A percentile compares a stretch with the other conserved stretches of the same genome.
Conservation (phyloP, 2,888 invertebrate species). For the Steinernema scapterisci region DNA sequence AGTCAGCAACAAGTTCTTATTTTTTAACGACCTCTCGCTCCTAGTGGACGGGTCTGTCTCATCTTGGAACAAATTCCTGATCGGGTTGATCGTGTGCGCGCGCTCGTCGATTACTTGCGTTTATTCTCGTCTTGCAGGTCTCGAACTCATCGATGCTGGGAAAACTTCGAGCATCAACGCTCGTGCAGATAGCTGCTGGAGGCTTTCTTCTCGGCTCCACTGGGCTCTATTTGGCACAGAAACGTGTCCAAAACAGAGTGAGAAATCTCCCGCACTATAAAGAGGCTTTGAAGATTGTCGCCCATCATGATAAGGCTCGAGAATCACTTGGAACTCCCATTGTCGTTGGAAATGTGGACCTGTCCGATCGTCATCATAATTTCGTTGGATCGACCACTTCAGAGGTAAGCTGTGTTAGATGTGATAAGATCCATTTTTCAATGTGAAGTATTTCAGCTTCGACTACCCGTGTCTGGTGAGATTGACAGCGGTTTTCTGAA, state of each 20-base stretch:
- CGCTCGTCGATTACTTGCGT: not conserved
- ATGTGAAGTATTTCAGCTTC: constrained; percentile 57
- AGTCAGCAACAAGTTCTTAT: too few relatives aligned
- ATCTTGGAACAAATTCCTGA: too few relatives aligned
- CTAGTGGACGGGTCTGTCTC: too few relatives aligned
- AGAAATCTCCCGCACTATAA: constrained; percentile 36
- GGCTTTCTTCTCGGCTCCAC: constrained; percentile 58
- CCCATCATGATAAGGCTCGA: constrained; percentile 58
- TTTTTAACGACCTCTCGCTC: too few relatives aligned
- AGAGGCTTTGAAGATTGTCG: constrained; percentile 58
- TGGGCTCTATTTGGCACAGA: constrained; percentile 59
- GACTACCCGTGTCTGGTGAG: constrained; percentile 58
- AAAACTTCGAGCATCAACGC: constrained; percentile 53
- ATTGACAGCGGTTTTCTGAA: constrained; percentile 59
- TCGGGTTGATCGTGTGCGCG: too few relatives aligned
- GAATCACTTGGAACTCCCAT: constrained; percentile 60
- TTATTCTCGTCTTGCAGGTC: not conserved
- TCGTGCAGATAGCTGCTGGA: constrained; percentile 61
- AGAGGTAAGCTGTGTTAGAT: constrained; percentile 45
- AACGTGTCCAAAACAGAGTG: constrained; percentile 55
- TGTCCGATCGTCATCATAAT: constrained; percentile 58
- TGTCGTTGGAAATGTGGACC: constrained; percentile 58
- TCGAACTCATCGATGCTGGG: not conserved
- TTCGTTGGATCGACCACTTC: constrained; percentile 58
- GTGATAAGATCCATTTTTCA: constrained; percentile 4